Base-by-base conservation (phyloP, 1,140 invertebrate species). In the Drosophila orena region DNA sequence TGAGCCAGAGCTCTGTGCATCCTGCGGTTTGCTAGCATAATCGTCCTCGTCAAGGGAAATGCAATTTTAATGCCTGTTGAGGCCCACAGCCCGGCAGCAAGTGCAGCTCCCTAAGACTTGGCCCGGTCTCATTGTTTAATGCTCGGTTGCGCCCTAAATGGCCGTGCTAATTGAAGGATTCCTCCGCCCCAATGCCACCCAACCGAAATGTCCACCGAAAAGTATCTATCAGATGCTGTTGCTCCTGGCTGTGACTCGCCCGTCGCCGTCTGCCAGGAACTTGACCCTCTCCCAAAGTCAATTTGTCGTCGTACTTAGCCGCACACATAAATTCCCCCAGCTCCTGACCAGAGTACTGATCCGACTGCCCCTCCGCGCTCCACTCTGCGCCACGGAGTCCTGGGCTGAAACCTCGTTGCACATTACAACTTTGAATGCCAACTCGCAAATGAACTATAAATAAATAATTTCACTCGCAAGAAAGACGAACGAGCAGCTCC, bases 361-460 rank as follows among this genome's bases (percentile, higher is more conserved):
- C 35, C 52, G 24, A 53, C n/a, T n/a, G 34, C 11, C n/a, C n/a
- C 20, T 17, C 42, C 55, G n/a, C 3, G 8, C 11, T 8, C 30
- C 30, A 30, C 8, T 30, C 37, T 14, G 37, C 3, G 12, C 22
- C 46, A 22, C 30, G 20, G 7, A 17, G n/a, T 42, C 22, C 52
- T 12, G 22, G 15, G 64, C 53, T 60, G 56, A 60, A 44, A 50
- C 17, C 57, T 53, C 69, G 69, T 52, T 71, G 71, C 70, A 79
- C 80, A 83, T 84, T 76, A 76, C 75, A 79, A 56, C 72, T 85
- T 85, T 81, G 79, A 78, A 76, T 76, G 81, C 74, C 69, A 81
- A 62, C 78, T 86, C 83, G 73, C 81, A 86, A 86, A 86, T 86
- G 83, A 88, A 88, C 83, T 78, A 88, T 86, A 81, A 86, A 86